Evolutionary conservation across 2,797 vertebrate species (phyloP).

Genomic region (Gastrophryne carolinensis): DNA sequence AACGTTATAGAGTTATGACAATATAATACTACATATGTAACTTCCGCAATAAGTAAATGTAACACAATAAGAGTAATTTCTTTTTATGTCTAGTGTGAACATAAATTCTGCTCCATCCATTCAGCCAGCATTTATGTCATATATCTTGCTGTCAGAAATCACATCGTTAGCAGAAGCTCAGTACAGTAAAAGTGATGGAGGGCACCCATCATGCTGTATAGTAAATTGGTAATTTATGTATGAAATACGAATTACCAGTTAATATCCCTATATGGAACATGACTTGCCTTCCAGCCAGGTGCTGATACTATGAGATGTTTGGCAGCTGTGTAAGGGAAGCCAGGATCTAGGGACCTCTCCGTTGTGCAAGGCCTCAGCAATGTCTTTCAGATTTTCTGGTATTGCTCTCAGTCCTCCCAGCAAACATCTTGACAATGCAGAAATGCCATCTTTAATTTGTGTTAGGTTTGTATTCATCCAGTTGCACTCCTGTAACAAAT

Average conservation of each 20-base stretch:
- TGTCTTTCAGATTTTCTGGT: slow-evolving; percentile 5
- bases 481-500: slow-evolving; percentile 34
- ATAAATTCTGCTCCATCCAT: not conserved
- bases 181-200: not conserved
- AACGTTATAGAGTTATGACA: not conserved
- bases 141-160: not conserved
- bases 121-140: not conserved
- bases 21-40: slow-evolving; percentile 3
- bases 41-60: no score
- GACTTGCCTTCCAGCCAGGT: slow-evolving; percentile 49
- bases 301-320: not conserved
- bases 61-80: not conserved
- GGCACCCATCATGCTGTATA: not conserved
- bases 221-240: not conserved
- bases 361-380: slow-evolving; percentile 17
- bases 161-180: not conserved
- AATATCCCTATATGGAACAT: not conserved
- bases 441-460: slow-evolving; percentile 13
- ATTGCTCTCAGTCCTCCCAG: slow-evolving; percentile 10
- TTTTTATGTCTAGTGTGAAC: not conserved
- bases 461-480: slow-evolving; percentile 28
- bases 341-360: slow-evolving; percentile 26
- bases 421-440: slow-evolving; percentile 7
- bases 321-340: not conserved
- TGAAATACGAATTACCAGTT: not conserved